Conservation (phyloP, 2,888 invertebrate genomes). For the Nephrotoma flavescens region DNA sequence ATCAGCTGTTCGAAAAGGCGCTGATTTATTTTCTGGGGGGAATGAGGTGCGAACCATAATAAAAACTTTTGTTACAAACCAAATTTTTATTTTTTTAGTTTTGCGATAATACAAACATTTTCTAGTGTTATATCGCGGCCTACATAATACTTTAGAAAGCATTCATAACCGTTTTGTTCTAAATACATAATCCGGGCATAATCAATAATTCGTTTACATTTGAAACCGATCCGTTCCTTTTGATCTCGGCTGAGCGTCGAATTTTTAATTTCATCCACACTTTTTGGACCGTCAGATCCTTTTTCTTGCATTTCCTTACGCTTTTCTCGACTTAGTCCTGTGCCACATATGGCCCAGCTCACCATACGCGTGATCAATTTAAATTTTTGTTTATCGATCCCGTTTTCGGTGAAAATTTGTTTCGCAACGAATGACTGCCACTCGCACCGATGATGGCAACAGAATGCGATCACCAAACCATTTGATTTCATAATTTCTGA, state of each 20-base stretch:
- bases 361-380: constrained; percentile 63
- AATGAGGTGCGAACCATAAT: background rate
- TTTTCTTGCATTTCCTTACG: constrained; percentile 20
- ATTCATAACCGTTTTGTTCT: constrained; percentile 39
- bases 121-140: constrained; percentile 51
- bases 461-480: constrained; percentile 65
- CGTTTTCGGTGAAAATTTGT: constrained; percentile 39
- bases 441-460: constrained; percentile 80
- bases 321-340: constrained; percentile 41
- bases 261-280: constrained; percentile 12
- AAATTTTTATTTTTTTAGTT: background rate
- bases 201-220: constrained; percentile 65
- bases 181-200: constrained; percentile 55
- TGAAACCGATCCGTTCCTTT: constrained; percentile 48
- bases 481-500: constrained; percentile 21
- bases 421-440: constrained; percentile 56
- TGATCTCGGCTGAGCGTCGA: constrained; percentile 30
- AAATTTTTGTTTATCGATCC: constrained; percentile 48
- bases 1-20: background rate
- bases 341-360: constrained; percentile 82
- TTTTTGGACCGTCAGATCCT: background rate
- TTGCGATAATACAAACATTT: constrained; percentile 58
- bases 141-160: constrained; percentile 50
- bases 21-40: background rate
- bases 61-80: background rate